Evolutionary conservation across 2,797 vertebrate genomes (phyloP).

Genomic region (Melanogrammus aeglefinus): DNA sequence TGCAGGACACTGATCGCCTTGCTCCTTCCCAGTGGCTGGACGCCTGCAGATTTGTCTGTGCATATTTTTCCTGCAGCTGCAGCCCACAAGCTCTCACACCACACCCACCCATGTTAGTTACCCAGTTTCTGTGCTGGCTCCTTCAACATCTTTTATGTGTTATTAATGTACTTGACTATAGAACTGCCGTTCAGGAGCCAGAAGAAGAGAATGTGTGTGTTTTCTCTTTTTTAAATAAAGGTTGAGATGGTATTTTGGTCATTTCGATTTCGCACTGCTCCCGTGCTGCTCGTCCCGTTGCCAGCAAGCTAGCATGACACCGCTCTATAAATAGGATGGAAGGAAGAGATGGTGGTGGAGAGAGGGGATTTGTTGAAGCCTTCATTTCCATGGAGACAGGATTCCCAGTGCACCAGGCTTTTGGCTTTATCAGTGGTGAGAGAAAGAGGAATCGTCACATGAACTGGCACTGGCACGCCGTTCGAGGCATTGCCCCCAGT

Average conservation of each 20-base stretch:
- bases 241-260: background rate
- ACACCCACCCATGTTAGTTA: background rate
- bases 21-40: slow-evolving; percentile 21
- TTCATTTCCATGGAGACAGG: slow-evolving; percentile 64
- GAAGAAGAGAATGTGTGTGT: background rate
- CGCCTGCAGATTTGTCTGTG: background rate
- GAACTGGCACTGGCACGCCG: too few species aligned
- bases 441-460: background rate
- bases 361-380: slow-evolving; percentile 43
- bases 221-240: background rate
- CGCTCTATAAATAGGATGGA: slow-evolving; percentile 62
- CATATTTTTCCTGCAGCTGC: background rate
- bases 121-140: background rate
- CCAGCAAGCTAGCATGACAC: slow-evolving; percentile 40
- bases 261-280: background rate
- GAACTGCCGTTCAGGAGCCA: background rate
- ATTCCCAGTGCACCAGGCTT: slow-evolving; percentile 26
- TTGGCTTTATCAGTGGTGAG: slow-evolving; percentile 16
- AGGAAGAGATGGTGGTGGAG: slow-evolving; percentile 45
- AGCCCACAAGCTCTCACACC: background rate
- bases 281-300: slow-evolving; percentile 7
- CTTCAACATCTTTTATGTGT: background rate
- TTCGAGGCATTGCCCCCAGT: background rate
- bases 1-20: slow-evolving; percentile 30
- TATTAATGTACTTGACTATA: background rate